Percentiles rank a stretch among this genome's conserved stretches.
Conservation (phyloP, 2,113 vertebrate genomes). For the Pituophis catenifer region DNA sequence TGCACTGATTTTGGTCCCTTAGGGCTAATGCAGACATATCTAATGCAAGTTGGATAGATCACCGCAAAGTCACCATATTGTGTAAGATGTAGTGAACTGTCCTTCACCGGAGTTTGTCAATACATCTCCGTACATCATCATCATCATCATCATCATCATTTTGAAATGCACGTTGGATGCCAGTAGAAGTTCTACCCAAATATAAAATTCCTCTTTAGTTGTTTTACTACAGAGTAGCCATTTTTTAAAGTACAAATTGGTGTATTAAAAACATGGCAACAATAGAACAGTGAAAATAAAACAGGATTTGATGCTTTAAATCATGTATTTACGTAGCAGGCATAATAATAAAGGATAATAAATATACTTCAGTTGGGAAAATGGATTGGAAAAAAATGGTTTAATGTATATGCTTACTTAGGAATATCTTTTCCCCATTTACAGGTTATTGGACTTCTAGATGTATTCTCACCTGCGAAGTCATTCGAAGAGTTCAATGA, state of each 20-base stretch:
- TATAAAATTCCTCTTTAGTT: background rate
- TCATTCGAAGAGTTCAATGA: constrained; percentile 93
- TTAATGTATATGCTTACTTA: constrained; percentile 12
- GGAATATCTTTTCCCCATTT: constrained; percentile 34
- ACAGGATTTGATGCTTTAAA: background rate
- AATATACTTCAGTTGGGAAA: background rate
- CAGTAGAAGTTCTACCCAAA: background rate
- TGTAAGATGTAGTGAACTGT: background rate
- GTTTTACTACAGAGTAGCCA: background rate
- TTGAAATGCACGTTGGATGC: background rate
- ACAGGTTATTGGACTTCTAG: constrained; percentile 94
- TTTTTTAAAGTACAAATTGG: background rate
- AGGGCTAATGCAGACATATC: background rate
- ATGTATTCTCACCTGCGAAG: constrained; percentile 91
- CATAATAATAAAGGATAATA: background rate
- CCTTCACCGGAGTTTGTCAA: background rate
- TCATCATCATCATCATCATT: background rate
- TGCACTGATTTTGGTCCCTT: background rate
- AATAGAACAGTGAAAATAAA: background rate
- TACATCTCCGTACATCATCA: background rate
- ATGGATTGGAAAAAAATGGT: background rate
- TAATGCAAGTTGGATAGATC: background rate
- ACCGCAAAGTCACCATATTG: background rate
- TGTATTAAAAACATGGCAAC: background rate
- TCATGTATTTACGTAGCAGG: background rate